Conservation (phyloP, 2,888 invertebrate species). For the Allacma fusca region DNA sequence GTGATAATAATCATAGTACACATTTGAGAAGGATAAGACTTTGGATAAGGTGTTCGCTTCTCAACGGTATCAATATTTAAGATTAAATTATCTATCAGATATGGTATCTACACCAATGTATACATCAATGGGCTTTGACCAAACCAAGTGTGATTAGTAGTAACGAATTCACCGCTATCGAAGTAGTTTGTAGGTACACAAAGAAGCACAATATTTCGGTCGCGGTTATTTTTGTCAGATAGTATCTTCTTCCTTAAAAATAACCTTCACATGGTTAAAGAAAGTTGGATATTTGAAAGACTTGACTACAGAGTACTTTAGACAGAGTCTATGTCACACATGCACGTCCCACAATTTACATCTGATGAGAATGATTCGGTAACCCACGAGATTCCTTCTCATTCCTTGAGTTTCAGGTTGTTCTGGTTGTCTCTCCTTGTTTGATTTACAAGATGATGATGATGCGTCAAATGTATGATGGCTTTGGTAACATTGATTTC, state of each 20-base stretch:
- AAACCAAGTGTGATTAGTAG: not conserved
- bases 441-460: too few relatives aligned
- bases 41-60: not conserved
- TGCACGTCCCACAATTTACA: not conserved
- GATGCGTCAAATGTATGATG: too few relatives aligned
- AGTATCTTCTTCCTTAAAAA: not conserved
- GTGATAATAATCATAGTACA: not conserved
- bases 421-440: too few relatives aligned
- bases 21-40: not conserved
- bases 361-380: constrained; percentile 1
- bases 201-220: not conserved
- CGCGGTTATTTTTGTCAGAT: not conserved
- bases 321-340: not conserved
- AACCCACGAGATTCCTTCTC: not conserved
- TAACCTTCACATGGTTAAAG: constrained; percentile 5
- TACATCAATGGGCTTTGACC: too few relatives aligned
- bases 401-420: too few relatives aligned
- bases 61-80: too few relatives aligned
- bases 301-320: not conserved
- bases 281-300: not conserved
- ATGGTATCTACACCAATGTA: too few relatives aligned
- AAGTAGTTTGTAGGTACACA: not conserved
- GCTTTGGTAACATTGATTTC: not conserved
- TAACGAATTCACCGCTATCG: not conserved
- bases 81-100: too few relatives aligned